Percentiles rank a stretch among this genome's conserved stretches.
These are phyloP conservation scores for Biston stratarius DNA, from an alignment of 2,888 invertebrate genomes.

Conservation along the genomic window DNA sequence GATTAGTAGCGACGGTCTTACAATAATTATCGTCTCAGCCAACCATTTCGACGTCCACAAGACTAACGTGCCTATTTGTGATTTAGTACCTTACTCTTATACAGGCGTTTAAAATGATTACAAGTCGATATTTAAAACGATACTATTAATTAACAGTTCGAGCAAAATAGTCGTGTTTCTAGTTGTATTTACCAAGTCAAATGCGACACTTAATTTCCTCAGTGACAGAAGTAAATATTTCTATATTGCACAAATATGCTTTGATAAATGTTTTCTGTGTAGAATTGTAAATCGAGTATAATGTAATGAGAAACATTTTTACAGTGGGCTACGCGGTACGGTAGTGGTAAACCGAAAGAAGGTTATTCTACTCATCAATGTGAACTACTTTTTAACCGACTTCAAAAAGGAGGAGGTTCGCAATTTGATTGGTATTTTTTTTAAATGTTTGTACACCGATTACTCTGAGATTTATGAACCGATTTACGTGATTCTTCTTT, in stretches of 20 bases:
- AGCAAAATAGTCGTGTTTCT: conserved; percentile 46
- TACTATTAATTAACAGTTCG: conserved; percentile 47
- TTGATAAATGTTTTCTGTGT: conserved; percentile 37
- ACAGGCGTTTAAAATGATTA: conserved; percentile 39
- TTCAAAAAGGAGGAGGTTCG: no score
- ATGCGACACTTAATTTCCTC: conserved; percentile 47
- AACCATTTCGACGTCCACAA: conserved; percentile 46
- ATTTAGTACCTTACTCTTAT: conserved; percentile 38
- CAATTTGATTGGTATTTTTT: no score
- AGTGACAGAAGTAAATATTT: conserved; percentile 46
- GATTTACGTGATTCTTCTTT: no score
- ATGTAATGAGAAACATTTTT: conserved; percentile 13
- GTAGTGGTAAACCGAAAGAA: no score
- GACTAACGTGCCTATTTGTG: conserved; percentile 40
- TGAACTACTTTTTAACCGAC: no score
- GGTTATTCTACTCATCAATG: no score
- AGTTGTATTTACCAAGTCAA: conserved; percentile 48
- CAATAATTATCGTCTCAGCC: conserved; percentile 66
- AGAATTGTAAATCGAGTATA: conserved; percentile 28
- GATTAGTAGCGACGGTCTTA: conserved; percentile 70
- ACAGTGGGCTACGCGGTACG: no score
- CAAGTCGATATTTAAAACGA: conserved; percentile 41
- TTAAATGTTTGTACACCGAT: no score
- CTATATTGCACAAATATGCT: conserved; percentile 41
- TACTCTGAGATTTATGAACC: no score